phyloP scores from a whole-genome alignment of 2,888 invertebrate species.

The Maniola hyperantus region DNA sequence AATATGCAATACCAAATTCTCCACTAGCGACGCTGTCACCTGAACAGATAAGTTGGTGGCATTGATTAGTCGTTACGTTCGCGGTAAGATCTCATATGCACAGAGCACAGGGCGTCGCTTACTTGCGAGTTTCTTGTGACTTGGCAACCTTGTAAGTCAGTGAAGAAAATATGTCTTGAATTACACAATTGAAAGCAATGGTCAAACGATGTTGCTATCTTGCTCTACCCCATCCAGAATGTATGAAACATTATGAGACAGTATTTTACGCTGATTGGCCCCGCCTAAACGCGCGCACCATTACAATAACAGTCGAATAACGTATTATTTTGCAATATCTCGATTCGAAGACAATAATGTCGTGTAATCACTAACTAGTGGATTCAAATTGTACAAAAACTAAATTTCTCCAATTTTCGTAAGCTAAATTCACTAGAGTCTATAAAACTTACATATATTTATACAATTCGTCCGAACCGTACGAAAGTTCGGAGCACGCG shows the following conservation, averaged over 20 bases:
- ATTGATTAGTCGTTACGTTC: too few relatives aligned
- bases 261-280: not conserved
- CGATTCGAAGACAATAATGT: constrained; percentile 52
- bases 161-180: too few relatives aligned
- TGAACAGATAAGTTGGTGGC: too few relatives aligned
- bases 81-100: too few relatives aligned
- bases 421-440: constrained; percentile 64
- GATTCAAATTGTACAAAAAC: constrained; percentile 76
- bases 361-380: constrained; percentile 67
- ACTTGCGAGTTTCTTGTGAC: too few relatives aligned
- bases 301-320: constrained; percentile 43
- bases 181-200: not conserved
- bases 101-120: too few relatives aligned
- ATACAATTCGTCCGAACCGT: constrained; percentile 53
- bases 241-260: not conserved
- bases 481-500: constrained; percentile 10
- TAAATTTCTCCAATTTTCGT: constrained; percentile 64
- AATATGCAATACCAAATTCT: too few relatives aligned
- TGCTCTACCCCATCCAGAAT: not conserved
- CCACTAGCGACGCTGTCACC: too few relatives aligned
- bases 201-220: not conserved
- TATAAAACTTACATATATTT: constrained; percentile 70
- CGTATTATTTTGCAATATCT: constrained; percentile 42
- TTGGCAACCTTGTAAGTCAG: too few relatives aligned
- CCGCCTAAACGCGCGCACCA: constrained; percentile 11